Base-by-base conservation (phyloP, 2,888 invertebrate genomes). In the Pantelozetes paolii region DNA sequence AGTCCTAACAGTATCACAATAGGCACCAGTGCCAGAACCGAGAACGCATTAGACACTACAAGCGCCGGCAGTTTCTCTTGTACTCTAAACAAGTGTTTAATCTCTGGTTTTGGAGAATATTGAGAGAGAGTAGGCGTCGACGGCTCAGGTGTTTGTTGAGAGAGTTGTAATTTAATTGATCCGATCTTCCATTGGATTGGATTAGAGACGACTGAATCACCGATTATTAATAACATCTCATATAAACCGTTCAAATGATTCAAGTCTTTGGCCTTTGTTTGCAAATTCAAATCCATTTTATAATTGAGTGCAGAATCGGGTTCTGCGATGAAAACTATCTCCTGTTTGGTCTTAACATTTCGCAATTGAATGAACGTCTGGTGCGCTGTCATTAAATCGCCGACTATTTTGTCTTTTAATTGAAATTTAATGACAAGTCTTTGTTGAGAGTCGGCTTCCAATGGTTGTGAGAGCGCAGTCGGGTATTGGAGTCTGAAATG, bases 311-410 rank as follows among this genome's bases (percentile, higher is more conserved):
- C 54, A 11, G 76, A 77, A 81, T 95, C 95, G 5, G 90, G 89
- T 81, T 97, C 96, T 0, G 96, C 93, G 5, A 98, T 91, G 82
- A 94, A 97, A 79, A 95, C 89, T 70, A 94, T 90, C 85, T 98
- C 98, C 76, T 89, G 88, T n/a, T 86, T 85, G 0, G 86, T 85
- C 72, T 85, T 84, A 20, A 84, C 83, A 78, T 90, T 87, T 50
- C 87, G 86, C 62, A 96, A 86, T 70, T 91, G 87, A 32, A 95
- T 87, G 82, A 96, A 96, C 0, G 92, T 91, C 80, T 85, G 85
- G 77, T 86, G 85, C 71, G 83, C 90, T 48, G 86, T 83, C 80
- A 93, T 88, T 0, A 89, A 83, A 80, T 89, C 88, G 78, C 85
- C 81, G 6, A 82, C 86, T 70, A 84, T 84, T 80, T 88, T 88